Conservation (phyloP, 1,140 invertebrate genomes). For the Cataglyphis hispanica region DNA sequence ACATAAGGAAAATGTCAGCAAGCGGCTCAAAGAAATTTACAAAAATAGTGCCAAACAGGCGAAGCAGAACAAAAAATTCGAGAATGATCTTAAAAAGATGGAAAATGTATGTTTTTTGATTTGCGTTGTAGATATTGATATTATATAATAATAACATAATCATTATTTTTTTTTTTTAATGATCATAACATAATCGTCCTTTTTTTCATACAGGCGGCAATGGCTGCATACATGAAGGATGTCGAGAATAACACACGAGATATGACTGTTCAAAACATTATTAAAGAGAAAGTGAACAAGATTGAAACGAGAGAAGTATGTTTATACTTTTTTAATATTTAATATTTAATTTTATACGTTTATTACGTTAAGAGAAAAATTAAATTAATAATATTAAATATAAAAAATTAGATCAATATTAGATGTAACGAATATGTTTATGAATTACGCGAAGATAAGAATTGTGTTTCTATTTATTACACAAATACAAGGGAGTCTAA, state of each 20-base stretch:
- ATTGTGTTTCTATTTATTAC: background rate
- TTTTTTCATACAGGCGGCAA: slow-evolving; percentile 88
- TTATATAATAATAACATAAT: background rate
- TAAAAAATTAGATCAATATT: background rate
- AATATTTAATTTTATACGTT: slow-evolving; percentile 3
- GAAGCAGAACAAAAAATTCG: slow-evolving; percentile 92
- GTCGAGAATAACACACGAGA: slow-evolving; percentile 90
- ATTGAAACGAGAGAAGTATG: slow-evolving; percentile 61
- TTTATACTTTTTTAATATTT: background rate
- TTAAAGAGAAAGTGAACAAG: slow-evolving; percentile 78
- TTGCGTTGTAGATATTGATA: background rate
- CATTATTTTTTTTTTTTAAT: no score
- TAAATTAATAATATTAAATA: background rate
- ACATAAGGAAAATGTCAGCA: slow-evolving; percentile 97
- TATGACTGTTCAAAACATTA: slow-evolving; percentile 88
- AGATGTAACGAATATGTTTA: background rate
- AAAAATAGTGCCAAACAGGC: slow-evolving; percentile 93
- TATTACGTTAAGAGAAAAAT: background rate
- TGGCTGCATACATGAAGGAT: slow-evolving; percentile 94
- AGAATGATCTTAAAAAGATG: slow-evolving; percentile 95
- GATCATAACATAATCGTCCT: slow-evolving; percentile 5
- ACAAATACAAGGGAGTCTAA: background rate
- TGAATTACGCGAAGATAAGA: background rate
- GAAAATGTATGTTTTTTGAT: slow-evolving; percentile 88
- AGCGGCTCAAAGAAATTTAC: slow-evolving; percentile 94